Evolutionary conservation across 2,797 vertebrate genomes (phyloP), one percentile per base, ranked within the genome.

Genomic region (Acanthornis magna): DNA sequence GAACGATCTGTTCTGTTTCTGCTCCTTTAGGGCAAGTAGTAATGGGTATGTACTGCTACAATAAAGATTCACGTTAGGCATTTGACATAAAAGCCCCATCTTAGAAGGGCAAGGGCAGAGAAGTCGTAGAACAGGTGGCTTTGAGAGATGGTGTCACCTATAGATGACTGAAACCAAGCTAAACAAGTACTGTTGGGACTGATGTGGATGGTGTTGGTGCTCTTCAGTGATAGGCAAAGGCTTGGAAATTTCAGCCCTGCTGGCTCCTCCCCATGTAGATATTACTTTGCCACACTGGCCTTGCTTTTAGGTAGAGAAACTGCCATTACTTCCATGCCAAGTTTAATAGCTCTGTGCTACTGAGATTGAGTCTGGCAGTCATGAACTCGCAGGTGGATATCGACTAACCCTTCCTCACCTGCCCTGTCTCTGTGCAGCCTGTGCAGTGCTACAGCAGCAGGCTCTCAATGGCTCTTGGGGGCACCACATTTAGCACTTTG

Each of bases 11-110:
- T 61, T 78, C 21, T 57, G 25, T 38, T 83, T 83, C 58, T 81
- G 20, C 40, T 84, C 54, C 40, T 81, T 81, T 72, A 75, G 40
- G 71, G 45, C 9, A 60, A 71, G 13, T 22, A 67, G 29, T 23
- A 62, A 62, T 63, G 55, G 38, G 11, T 9, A 40, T 2, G 15
- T 75, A 65, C 3, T 40, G 42, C 72, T 47, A 9, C 13, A 84
- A 50, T 30, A 54, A 88, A 75, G 25, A 43, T 34, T 58, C 50
- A 55, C 0, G 2, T 58, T 38, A 66, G 47, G 51, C 9, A n/a
- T 60, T 38, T 58, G 61, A 23, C 36, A 38, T 7, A 32, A 88
- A 87, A 6, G 0, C 1, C 15, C 0, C 13, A 22, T n/a, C 66
- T 84, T 42, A 38, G 38, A 78, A 73, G 18, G 19, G 32, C 19